phyloP scores from a whole-genome alignment of 2,113 vertebrate genomes.

The Buteo buteo region DNA sequence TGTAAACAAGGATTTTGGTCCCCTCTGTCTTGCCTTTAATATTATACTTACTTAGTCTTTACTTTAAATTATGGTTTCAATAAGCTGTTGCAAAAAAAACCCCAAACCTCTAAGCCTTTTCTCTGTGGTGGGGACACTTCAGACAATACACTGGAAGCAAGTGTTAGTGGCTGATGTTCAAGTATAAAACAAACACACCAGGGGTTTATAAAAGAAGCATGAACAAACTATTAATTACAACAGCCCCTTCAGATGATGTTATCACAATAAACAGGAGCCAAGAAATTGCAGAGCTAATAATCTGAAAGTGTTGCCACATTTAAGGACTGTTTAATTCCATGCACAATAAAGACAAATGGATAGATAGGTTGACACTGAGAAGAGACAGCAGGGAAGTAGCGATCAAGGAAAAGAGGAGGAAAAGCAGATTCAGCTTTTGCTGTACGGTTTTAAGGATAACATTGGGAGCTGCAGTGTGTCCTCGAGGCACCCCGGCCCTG shows the following conservation, averaged over 20 bases:
- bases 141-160: not conserved
- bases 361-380: not conserved
- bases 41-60: not conserved
- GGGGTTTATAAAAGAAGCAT: not conserved
- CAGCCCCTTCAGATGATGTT: not conserved
- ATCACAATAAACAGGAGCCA: not conserved
- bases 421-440: not conserved
- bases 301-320: not conserved
- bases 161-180: not conserved
- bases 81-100: not conserved
- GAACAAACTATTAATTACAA: constrained; percentile 6
- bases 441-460: not conserved
- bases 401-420: not conserved
- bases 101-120: not conserved
- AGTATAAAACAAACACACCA: not conserved
- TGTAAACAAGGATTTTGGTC: not conserved
- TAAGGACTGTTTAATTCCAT: not conserved
- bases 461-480: not conserved
- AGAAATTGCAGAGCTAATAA: constrained; percentile 21
- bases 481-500: not conserved
- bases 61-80: not conserved
- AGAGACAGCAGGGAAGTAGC: not conserved
- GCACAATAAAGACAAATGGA: not conserved
- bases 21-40: not conserved
- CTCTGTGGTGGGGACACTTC: not conserved